Evolutionary conservation across 2,113 vertebrate species (phyloP), one percentile per base, ranked within the genome.

Genomic region (Ictalurus furcatus): DNA sequence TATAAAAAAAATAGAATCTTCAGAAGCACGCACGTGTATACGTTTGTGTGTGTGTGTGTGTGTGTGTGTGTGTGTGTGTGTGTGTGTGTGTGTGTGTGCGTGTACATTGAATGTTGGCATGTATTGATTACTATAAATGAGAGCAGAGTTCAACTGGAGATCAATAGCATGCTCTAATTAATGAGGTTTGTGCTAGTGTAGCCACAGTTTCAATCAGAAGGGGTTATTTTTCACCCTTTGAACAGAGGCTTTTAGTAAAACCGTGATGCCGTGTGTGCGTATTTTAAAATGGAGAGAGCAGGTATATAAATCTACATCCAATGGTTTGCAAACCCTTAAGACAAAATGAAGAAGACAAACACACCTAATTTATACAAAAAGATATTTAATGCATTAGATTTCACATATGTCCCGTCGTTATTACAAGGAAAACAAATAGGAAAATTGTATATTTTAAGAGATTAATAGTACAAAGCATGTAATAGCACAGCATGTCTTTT

Each of bases 21-120:
- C 71, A 74, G 37, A 40, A 74, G 40, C 37, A 16, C 3, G 81
- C 61, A 67, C 81, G 67, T 88, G 87, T 56, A n/a, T 88, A 69
- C 54, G 40, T 40, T 40, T 40, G 3, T 44, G 40, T 44, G 40
- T 44, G 40, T 44, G 40, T 44, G 40, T 48, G 48, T 48, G 48
- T 7, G 71, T 54, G 83, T 40, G 44, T 54, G 73, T 69, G 40
- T 83, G 65, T 61, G 37, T 40, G 37, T 44, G 40, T 44, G 40
- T 5, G 40, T 44, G 3, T 44, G 40, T 48, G 48, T 52, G 48
- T 9, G 71, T 54, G 83, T 40, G n/a, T 65, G 59, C 56, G 40
- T 83, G 52, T 63, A n/a, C 59, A 54, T 69, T 37, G 25, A 61
- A 48, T 78, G 14, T 78, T 67, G 37, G 63, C 48, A 37, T 52